Evolutionary conservation across 2,888 invertebrate species (phyloP).

Genomic region (Tipula vernalis): DNA sequence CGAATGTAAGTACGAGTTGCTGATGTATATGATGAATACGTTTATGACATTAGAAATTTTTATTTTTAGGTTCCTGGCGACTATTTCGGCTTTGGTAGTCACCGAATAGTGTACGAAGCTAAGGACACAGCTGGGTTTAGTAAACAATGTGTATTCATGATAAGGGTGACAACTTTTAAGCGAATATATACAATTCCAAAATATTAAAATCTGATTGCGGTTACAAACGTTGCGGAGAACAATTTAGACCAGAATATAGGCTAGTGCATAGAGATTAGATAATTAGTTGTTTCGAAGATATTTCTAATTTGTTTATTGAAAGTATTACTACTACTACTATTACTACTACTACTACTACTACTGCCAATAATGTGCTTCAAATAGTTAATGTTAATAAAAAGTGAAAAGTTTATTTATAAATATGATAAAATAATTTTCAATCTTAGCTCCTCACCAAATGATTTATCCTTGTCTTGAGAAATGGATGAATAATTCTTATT

Average conservation of each 20-base stretch:
- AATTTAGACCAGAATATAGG: background rate
- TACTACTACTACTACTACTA: background rate
- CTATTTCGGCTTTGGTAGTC: conserved; percentile 34
- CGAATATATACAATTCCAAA: background rate
- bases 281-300: background rate
- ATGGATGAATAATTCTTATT: too few relatives aligned
- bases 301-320: background rate
- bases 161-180: conserved; percentile 16
- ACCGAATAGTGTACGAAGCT: conserved; percentile 38
- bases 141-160: conserved; percentile 36
- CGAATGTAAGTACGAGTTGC: conserved; percentile 27
- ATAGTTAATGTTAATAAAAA: background rate
- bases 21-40: too few relatives aligned
- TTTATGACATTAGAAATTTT: background rate
- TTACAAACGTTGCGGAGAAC: background rate
- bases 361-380: background rate
- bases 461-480: too few relatives aligned
- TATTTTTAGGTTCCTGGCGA: conserved; percentile 34
- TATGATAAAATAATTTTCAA: background rate
- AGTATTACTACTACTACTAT: background rate
- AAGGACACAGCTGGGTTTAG: conserved; percentile 38
- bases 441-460: background rate
- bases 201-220: background rate
- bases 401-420: background rate
- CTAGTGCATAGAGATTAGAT: background rate